These are phyloP conservation scores for Chiroxiphia lanceolata DNA, from an alignment of 2,797 vertebrate species.

Conservation along the genomic window DNA sequence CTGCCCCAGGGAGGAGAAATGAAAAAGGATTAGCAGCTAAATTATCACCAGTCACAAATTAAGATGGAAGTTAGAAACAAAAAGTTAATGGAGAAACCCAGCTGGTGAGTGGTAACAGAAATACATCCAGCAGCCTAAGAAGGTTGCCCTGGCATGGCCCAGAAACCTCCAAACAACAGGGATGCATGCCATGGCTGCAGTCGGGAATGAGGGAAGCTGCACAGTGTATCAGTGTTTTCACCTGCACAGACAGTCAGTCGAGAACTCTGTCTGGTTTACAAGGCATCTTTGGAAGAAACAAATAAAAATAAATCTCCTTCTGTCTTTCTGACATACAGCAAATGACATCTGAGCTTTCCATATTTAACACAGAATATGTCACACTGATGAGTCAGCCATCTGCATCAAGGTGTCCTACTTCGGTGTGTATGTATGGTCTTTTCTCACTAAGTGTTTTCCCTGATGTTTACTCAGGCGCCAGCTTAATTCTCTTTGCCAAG, in stretches of 20 bases:
- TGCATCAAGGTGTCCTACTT: neutral
- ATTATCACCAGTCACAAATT: accelerated
- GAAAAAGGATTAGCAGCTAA: neutral
- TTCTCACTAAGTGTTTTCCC: neutral
- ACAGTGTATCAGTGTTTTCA: neutral
- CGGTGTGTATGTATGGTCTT: neutral
- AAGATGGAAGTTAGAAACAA: neutral
- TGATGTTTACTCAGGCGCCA: neutral
- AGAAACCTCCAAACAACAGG: neutral
- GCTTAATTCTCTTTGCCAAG: neutral
- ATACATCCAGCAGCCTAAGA: neutral
- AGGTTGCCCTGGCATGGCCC: accelerated
- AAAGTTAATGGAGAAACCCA: neutral
- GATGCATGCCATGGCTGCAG: neutral
- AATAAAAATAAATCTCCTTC: neutral
- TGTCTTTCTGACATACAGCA: neutral
- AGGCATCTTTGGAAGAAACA: neutral
- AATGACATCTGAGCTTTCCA: neutral
- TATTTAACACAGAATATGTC: neutral
- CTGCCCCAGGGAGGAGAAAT: neutral
- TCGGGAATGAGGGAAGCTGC: neutral
- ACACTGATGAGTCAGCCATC: neutral
- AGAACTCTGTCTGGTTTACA: neutral
- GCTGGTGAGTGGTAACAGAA: neutral
- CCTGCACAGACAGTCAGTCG: neutral